phyloP scores from a whole-genome alignment of 2,888 invertebrate species.

The Melikaiella ostensackeni region DNA sequence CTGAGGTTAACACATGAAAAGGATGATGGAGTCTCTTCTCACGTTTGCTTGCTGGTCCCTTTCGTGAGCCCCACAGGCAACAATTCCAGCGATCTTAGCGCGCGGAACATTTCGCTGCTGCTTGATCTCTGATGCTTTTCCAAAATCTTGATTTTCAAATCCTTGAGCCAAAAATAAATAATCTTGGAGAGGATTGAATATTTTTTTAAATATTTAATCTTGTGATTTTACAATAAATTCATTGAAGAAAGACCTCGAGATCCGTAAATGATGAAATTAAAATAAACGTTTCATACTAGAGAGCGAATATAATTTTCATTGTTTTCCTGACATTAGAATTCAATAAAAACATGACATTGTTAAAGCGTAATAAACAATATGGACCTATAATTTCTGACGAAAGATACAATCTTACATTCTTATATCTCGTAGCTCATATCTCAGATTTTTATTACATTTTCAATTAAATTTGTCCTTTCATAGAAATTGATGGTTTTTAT shows the following conservation, averaged over 20 bases:
- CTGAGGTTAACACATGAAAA: slow-evolving; percentile 28
- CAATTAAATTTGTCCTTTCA: not conserved
- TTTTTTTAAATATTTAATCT: no score
- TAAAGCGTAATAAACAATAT: not conserved
- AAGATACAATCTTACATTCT: not conserved
- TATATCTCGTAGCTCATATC: not conserved
- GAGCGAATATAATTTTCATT: not conserved
- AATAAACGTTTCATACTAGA: not conserved
- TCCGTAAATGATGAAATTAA: not conserved
- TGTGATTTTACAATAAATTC: not conserved
- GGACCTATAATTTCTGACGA: not conserved
- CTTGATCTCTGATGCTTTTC: slow-evolving; percentile 57
- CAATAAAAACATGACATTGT: slow-evolving; percentile 28
- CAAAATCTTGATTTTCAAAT: slow-evolving; percentile 41
- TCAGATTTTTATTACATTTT: slow-evolving; percentile 1
- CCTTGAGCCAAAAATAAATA: not conserved
- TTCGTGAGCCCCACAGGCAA: slow-evolving; percentile 55
- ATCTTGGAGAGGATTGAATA: not conserved
- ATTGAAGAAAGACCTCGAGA: not conserved
- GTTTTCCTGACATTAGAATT: not conserved
- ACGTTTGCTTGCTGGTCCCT: slow-evolving; percentile 74
- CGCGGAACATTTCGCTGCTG: slow-evolving; percentile 73
- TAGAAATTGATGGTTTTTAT: not conserved
- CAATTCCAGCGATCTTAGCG: slow-evolving; percentile 57
- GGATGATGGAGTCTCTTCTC: slow-evolving; percentile 54